Base-by-base conservation (phyloP, 1,140 invertebrate genomes). In the Orius insidiosus region DNA sequence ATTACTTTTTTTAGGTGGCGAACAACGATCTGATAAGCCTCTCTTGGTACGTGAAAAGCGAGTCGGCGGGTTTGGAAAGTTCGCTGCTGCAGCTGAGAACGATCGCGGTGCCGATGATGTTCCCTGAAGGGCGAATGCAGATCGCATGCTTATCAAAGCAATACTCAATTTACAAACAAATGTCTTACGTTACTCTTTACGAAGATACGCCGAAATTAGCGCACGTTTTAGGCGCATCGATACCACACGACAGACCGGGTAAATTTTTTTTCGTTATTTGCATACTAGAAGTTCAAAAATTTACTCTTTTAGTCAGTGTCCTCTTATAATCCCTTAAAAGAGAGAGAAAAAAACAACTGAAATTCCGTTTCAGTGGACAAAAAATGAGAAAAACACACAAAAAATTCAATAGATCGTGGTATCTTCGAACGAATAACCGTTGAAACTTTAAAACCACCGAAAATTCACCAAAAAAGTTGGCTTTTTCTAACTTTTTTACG, bases 191-290 rank as follows among this genome's bases (percentile, higher is more conserved):
- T 9, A 59, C 60, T 41, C 55, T 68, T 15, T 55, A 60, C 34
- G 64, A 68, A 49, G 63, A 66, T 42, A 61, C 63, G 18, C 65
- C 65, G 4, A 57, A 63, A 47, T 55, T 65, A 5, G 63, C 62
- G 5, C 61, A 63, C 14, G 63, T 67, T 45, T 57, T 64, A 55
- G 63, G 61, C 30, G 59, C 63, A 14, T 64, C 63, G 33, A 59
- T 59, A 9, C 56, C 54, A 9, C 54, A 52, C 33, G 41, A 43
- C 6, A 24, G 24, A 24, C 24, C 24, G 3, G 24, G 24, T 24
- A 24, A 24, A 24, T 24, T 24, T 7, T n/a, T n/a, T n/a, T n/a
- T n/a, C n/a, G n/a, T n/a, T n/a, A n/a, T n/a, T n/a, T n/a, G n/a
- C n/a, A n/a, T n/a, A n/a, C n/a, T n/a, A n/a, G n/a, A n/a, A n/a